These are phyloP conservation scores for Bugulina stolonifera DNA, from an alignment of 2,888 invertebrate genomes.

Conservation along the genomic window DNA sequence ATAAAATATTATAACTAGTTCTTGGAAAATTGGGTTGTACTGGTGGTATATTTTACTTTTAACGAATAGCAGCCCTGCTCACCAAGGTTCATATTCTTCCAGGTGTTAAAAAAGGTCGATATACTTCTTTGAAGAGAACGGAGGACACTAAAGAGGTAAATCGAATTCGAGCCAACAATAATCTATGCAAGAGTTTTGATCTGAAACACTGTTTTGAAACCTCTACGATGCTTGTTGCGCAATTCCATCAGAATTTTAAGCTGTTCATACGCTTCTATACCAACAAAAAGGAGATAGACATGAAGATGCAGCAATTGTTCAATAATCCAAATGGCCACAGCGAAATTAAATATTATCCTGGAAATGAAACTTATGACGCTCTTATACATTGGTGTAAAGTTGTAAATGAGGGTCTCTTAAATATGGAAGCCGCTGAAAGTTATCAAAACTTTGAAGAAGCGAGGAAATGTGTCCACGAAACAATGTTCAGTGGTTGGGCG, in stretches of 20 bases:
- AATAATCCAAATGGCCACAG: too few species aligned
- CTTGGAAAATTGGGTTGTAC: too few species aligned
- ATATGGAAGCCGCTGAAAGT: not conserved
- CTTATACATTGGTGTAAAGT: not conserved
- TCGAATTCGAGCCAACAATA: not conserved
- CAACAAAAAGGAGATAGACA: not conserved
- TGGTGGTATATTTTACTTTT: too few species aligned
- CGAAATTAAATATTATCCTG: not conserved
- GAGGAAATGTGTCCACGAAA: not conserved
- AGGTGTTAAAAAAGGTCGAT: not conserved
- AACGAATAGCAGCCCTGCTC: too few species aligned
- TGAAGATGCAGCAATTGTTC: not conserved
- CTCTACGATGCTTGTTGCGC: not conserved
- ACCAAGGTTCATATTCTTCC: too few species aligned
- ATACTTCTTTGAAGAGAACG: conserved; percentile 2
- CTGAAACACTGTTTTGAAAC: not conserved
- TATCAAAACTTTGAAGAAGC: not conserved
- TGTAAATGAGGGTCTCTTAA: not conserved
- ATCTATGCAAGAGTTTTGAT: not conserved
- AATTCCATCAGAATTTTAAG: conserved; percentile 7
- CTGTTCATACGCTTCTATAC: not conserved
- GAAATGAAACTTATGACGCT: not conserved
- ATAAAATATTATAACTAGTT: too few species aligned
- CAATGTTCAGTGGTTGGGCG: not conserved
- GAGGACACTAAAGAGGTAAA: conserved; percentile 16